Conservation (phyloP, 2,888 invertebrate genomes). For the Eupithecia insigniata region DNA sequence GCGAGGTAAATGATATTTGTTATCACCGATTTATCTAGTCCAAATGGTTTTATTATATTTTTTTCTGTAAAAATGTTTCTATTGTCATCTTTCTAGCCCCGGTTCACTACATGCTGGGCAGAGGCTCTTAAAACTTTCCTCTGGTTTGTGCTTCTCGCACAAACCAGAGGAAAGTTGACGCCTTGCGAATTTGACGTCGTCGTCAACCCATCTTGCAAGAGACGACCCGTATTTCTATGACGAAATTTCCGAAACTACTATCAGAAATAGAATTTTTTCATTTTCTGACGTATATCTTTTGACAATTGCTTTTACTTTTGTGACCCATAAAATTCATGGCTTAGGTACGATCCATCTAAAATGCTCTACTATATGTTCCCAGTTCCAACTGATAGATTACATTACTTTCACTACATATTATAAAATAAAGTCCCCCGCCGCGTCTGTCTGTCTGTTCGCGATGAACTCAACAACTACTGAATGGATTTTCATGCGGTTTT, state of each 20-base stretch:
- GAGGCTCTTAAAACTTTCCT: background rate
- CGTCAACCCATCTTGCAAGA: background rate
- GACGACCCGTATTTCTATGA: background rate
- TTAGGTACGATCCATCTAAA: background rate
- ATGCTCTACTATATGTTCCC: background rate
- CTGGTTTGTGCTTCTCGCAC: background rate
- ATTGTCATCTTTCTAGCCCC: background rate
- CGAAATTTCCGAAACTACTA: background rate
- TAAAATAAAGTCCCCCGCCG: too few species aligned
- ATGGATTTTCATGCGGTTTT: too few species aligned
- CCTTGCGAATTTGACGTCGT: background rate
- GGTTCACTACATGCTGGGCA: background rate
- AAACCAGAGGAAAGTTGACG: too few species aligned
- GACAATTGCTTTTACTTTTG: background rate
- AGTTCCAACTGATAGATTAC: slow-evolving; percentile 42
- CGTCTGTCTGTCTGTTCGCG: too few species aligned
- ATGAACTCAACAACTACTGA: too few species aligned
- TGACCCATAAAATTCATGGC: background rate
- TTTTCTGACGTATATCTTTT: background rate
- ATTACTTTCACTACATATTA: too few species aligned
- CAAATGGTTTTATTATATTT: too few species aligned
- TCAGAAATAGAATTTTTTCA: background rate
- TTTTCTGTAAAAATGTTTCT: too few species aligned
- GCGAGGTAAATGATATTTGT: background rate
- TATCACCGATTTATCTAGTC: background rate